Evolutionary conservation across 2,888 invertebrate genomes (phyloP).

Genomic region (Himalopsyche anomala): DNA sequence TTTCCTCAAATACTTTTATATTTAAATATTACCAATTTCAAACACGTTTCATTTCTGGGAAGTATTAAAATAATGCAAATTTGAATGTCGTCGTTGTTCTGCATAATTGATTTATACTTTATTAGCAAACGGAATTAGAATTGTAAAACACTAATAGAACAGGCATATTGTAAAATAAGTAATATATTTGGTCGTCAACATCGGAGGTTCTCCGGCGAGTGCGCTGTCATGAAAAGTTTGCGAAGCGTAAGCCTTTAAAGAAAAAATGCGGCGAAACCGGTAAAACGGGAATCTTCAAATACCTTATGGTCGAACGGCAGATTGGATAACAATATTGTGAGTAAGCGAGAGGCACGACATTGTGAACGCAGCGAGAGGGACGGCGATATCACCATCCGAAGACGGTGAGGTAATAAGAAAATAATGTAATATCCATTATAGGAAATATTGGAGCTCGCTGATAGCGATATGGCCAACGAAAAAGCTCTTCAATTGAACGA

Average conservation of each 20-base stretch:
- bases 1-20: no score
- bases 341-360: conserved; percentile 13
- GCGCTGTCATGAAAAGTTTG: neutral
- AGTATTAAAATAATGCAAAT: no score
- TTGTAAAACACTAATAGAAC: no score
- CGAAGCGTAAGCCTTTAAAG: neutral
- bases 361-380: conserved; percentile 11
- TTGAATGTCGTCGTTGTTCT: no score
- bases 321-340: conserved; percentile 37
- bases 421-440: conserved; percentile 36
- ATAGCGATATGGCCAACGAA: neutral
- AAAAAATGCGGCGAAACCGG: conserved; percentile 63
- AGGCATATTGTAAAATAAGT: no score
- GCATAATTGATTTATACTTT: no score
- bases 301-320: conserved; percentile 43
- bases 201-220: neutral
- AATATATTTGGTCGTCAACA: no score
- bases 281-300: conserved; percentile 59
- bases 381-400: neutral
- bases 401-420: conserved; percentile 41
- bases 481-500: neutral
- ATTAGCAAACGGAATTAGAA: no score
- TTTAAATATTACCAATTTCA: no score
- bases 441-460: neutral
- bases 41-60: no score